These are phyloP conservation scores for Drosophila algonquin DNA, from an alignment of 2,888 invertebrate genomes.

Conservation along the genomic window DNA sequence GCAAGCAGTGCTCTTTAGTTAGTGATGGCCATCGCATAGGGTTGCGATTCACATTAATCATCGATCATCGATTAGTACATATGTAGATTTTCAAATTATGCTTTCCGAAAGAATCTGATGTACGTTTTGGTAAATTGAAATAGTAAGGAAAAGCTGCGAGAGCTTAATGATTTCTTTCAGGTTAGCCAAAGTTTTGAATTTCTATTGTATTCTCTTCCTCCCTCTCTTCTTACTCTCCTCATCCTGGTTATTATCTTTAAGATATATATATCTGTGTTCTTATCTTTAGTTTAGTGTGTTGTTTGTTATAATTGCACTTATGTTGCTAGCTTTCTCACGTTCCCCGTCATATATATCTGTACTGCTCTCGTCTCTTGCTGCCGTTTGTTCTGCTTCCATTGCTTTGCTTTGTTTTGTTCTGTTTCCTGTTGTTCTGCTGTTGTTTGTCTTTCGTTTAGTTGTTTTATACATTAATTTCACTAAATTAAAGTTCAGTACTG, in stretches of 20 bases:
- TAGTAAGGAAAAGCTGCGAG: neutral
- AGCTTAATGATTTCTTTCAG: neutral
- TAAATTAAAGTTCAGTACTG: conserved; percentile 61
- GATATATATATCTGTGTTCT: conserved; percentile 1
- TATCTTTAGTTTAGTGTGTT: conserved; percentile 11
- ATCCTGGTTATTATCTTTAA: conserved; percentile 2
- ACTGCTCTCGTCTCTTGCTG: conserved; percentile 8
- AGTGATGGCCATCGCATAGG: neutral
- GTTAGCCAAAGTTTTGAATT: neutral
- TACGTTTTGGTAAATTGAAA: neutral
- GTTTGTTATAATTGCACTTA: conserved; percentile 47
- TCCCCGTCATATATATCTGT: conserved; percentile 1
- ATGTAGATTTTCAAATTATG: neutral
- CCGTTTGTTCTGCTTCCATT: conserved; percentile 37
- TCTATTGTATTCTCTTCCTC: neutral
- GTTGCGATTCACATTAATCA: neutral
- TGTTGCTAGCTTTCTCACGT: conserved; percentile 31
- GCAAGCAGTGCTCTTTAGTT: neutral
- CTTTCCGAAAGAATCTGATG: no score
- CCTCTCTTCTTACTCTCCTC: conserved; percentile 2
- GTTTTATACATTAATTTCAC: conserved; percentile 25
- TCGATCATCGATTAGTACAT: neutral
- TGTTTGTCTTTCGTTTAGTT: conserved; percentile 29
- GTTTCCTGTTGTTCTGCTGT: conserved; percentile 21
- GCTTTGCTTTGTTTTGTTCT: conserved; percentile 5